Evolutionary conservation across 1,140 invertebrate species (phyloP).

Genomic region (Drosophila tani): DNA sequence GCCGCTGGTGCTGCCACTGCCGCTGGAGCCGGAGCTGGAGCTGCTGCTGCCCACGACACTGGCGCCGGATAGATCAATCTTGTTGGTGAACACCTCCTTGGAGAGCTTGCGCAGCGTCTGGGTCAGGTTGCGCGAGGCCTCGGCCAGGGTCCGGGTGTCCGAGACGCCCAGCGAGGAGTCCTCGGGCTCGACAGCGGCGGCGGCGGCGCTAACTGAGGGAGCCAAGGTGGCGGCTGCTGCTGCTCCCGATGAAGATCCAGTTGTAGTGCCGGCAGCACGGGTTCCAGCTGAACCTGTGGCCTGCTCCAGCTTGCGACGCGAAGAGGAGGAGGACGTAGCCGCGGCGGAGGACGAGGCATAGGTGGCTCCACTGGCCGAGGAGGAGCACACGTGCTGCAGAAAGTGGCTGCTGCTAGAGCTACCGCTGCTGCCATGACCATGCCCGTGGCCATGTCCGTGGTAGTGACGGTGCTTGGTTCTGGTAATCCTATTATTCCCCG

Average conservation of each 20-base stretch:
- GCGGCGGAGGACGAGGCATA: slow-evolving; percentile 7
- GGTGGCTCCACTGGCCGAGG: slow-evolving; percentile 5
- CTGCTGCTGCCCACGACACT: slow-evolving; percentile 72
- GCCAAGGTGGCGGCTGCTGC: slow-evolving; percentile 32
- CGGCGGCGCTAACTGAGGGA: not conserved
- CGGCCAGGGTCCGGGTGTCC: slow-evolving; percentile 92
- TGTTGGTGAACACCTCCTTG: slow-evolving; percentile 92
- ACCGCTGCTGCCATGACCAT: slow-evolving; percentile 9
- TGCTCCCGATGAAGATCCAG: slow-evolving; percentile 35
- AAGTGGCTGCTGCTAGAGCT: not conserved
- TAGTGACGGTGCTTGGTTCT: slow-evolving; percentile 75
- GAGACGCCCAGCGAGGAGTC: slow-evolving; percentile 85
- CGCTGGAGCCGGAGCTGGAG: slow-evolving; percentile 86
- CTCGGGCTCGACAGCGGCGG: slow-evolving; percentile 26
- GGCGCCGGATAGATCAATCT: slow-evolving; percentile 86
- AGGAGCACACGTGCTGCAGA: slow-evolving; percentile 17
- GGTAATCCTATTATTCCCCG: slow-evolving; percentile 72
- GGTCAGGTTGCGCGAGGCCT: slow-evolving; percentile 95
- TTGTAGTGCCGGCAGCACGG: not conserved
- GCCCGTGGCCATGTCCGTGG: slow-evolving; percentile 69
- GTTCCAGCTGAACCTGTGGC: not conserved
- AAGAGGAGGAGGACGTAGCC: slow-evolving; percentile 6
- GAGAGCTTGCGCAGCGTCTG: slow-evolving; percentile 96
- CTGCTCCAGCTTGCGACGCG: slow-evolving; percentile 39
- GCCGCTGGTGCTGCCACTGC: not conserved